Percentiles rank a stretch among this genome's conserved stretches.
Conservation (phyloP, 2,888 invertebrate species). For the Chouioia cunea region DNA sequence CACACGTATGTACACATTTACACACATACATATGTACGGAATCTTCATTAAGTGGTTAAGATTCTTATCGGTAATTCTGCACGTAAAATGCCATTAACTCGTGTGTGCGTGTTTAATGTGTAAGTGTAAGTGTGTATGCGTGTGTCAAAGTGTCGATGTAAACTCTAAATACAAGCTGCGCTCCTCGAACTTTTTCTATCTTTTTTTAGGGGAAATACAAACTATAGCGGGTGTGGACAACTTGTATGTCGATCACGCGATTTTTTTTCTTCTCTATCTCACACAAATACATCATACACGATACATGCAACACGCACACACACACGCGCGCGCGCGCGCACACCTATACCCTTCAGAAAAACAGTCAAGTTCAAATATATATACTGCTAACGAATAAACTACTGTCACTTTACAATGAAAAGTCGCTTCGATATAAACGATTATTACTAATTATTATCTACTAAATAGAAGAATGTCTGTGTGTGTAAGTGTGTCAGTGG, state of each 20-base stretch:
- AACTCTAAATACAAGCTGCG: slow-evolving; percentile 16
- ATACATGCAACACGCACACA: no score
- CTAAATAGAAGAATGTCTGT: no score
- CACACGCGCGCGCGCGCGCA: no score
- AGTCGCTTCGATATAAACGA: neutral
- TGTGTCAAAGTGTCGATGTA: slow-evolving; percentile 30
- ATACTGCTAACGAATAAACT: slow-evolving; percentile 23
- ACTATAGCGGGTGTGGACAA: neutral
- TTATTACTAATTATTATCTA: no score
- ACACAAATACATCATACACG: no score
- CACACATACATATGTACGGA: no score
- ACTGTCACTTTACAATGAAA: slow-evolving; percentile 29
- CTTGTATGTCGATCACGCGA: slow-evolving; percentile 9
- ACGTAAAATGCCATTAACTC: no score
- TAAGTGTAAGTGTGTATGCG: neutral
- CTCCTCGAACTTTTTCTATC: slow-evolving; percentile 44
- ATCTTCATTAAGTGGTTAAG: no score
- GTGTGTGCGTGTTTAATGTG: neutral
- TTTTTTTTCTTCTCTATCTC: slow-evolving; percentile 14
- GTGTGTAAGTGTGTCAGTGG: no score
- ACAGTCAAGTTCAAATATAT: slow-evolving; percentile 31
- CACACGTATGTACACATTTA: no score
- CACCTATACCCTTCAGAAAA: neutral
- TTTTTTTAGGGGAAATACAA: slow-evolving; percentile 17
- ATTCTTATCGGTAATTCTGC: no score